Evolutionary conservation across 2,888 invertebrate genomes (phyloP), one percentile per base, ranked within the genome.

Genomic region (Ptychoptera albimana): DNA sequence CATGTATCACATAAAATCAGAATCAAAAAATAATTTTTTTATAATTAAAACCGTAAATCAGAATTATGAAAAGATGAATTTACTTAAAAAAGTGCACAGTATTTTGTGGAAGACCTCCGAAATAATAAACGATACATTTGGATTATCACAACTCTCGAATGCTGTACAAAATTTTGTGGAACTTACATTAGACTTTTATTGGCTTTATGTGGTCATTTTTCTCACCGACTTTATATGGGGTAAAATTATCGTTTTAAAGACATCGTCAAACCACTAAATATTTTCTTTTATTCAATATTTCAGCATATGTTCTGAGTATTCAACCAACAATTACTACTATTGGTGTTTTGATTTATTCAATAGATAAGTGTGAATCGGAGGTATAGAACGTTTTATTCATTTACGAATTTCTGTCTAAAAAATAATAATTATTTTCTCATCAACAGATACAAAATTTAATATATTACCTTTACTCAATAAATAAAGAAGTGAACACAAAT

Each of bases 101-200:
- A 43, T 42, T 36, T 41, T 50, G 34, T 50, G 46, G 45, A 47
- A 49, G 40, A 46, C 45, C 15, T 47, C 47, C 8, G 35, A 37
- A n/a, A 42, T 46, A 12, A 39, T 50, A 9, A 49, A 50, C 41
- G 45, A 42, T 16, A 42, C 47, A 14, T 48, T 50, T 42, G 48
- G 49, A 7, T 37, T 47, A 5, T 48, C 49, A 11, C 49, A 50
- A 16, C 36, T 50, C 4, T 38, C 42, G n/a, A 49, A 47, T 44
- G 43, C 49, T 39, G 39, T 50, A 42, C 45, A 49, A 31, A 49
- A 50, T 49, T 50, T 50, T 38, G 45, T 50, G 39, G 48, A 50
- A 37, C 29, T 50, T 11, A 50, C 50, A 4, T 49, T 49, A 37
- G 48, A 49, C 39, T 45, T 48, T 9, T 49, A 50, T 43, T 46